Percentiles rank a stretch among this genome's conserved stretches.
Conservation (phyloP, 1,140 invertebrate species). For the Danaus melanippus region DNA sequence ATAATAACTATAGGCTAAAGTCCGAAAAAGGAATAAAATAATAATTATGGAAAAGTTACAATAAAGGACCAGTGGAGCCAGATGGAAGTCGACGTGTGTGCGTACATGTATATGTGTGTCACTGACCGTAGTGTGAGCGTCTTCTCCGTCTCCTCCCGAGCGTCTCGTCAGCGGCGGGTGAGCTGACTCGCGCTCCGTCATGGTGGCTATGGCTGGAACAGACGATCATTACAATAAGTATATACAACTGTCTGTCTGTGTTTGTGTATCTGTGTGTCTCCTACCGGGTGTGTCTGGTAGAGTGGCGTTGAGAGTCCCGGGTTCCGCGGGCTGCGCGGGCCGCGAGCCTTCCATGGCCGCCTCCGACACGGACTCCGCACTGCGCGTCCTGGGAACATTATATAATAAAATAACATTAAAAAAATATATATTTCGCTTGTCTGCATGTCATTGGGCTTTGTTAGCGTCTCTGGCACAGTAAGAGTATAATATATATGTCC, state of each 20-base stretch:
- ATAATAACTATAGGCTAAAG: too few species aligned
- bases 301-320: conserved; percentile 91
- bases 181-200: conserved; percentile 95
- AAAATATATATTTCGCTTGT: conserved; percentile 1
- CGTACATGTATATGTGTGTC: not conserved
- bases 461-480: too few species aligned
- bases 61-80: too few species aligned
- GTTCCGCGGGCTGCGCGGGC: conserved; percentile 90
- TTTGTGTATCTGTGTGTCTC: conserved; percentile 1
- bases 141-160: conserved; percentile 36
- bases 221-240: conserved; percentile 2
- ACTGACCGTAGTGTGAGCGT: conserved; percentile 17
- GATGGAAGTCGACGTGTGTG: too few species aligned
- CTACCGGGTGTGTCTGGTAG: conserved; percentile 88
- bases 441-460: not conserved
- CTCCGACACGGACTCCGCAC: conserved; percentile 72
- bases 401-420: not conserved
- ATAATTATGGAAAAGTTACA: too few species aligned
- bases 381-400: conserved; percentile 28
- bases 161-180: conserved; percentile 75
- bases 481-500: too few species aligned
- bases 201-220: conserved; percentile 84
- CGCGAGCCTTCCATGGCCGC: conserved; percentile 86
- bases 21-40: too few species aligned
- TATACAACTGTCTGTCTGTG: too few species aligned